Evolutionary conservation across 2,797 vertebrate genomes (phyloP).

Genomic region (Notoglanidium macrostoma): DNA sequence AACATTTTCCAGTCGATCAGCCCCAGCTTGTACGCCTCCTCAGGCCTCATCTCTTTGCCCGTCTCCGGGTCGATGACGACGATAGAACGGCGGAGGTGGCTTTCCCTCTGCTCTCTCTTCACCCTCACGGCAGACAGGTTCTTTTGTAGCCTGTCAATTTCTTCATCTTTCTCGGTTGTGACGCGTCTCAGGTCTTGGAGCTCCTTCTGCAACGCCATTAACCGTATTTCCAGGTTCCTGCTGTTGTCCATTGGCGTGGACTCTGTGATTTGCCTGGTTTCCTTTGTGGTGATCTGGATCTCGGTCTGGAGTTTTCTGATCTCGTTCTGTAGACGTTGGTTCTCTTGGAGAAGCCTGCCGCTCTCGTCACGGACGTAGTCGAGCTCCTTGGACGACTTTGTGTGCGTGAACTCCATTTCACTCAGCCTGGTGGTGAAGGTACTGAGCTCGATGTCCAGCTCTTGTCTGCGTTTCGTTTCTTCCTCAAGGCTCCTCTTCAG

Average conservation of each 20-base stretch:
- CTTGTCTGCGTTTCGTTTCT: constrained; percentile 81
- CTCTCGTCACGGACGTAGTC: constrained; percentile 92
- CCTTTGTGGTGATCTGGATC: constrained; percentile 89
- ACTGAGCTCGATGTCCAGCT: constrained; percentile 83
- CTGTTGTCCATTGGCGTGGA: constrained; percentile 74
- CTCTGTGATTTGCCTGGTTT: constrained; percentile 83
- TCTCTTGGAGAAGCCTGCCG: constrained; percentile 86
- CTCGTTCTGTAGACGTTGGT: constrained; percentile 89
- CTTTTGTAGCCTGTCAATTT: constrained; percentile 88
- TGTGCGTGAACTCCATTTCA: constrained; percentile 90
- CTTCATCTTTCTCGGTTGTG: constrained; percentile 85
- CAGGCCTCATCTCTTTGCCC: constrained; percentile 92
- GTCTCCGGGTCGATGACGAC: constrained; percentile 95
- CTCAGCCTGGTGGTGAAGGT: constrained; percentile 80
- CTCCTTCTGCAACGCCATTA: constrained; percentile 86
- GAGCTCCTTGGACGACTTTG: constrained; percentile 90
- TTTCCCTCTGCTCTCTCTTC: constrained; percentile 93
- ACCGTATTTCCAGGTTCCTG: constrained; percentile 83
- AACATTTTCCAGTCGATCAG: constrained; percentile 98
- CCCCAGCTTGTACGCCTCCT: constrained; percentile 89
- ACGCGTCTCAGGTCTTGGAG: constrained; percentile 83
- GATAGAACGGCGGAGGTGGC: constrained; percentile 91
- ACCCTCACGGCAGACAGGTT: constrained; percentile 81
- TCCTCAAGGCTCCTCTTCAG: constrained; percentile 86
- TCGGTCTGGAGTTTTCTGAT: constrained; percentile 88